Base-by-base conservation (phyloP, 2,888 invertebrate genomes). In the Pachycephus smyrnensis region DNA sequence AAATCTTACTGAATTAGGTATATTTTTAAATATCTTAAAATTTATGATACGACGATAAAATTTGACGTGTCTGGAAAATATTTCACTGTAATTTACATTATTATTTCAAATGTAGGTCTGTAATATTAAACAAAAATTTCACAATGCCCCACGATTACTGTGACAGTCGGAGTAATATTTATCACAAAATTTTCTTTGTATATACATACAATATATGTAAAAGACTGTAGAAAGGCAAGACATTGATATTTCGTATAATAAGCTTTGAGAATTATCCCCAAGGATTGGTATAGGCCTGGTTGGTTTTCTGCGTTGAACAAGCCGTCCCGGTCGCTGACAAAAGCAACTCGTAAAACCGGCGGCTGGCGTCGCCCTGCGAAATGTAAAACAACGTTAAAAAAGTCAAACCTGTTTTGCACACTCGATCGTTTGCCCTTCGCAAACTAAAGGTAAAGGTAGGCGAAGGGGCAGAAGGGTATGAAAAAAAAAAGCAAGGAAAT, bases 171-270 rank as follows among this genome's bases (percentile, higher is more conserved):
- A 33, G 15, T 40, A 40, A 15, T 33, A 40, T 40, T 40, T 40
- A 4, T 40, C 40, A 15, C 6, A 40, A 40, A 40, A 40, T 40
- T 4, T 15, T 40, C 15, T 6, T 15, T 15, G 15, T 40, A 37
- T 4, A 12, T 37, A 12, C 12, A 12, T 40, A 23, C 6, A 55
- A 55, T 55, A 23, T 55, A 23, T 12, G 73, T 30, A 68, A 75
- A 78, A 69, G 76, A 80, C 82, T 82, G 84, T 89, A 89, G 89
- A 89, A 89, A 89, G 89, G 88, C 85, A 83, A 84, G 88, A 82
- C 89, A 89, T 89, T 89, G 89, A 88, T 89, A 89, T 89, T 89
- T 89, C 85, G 88, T 88, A 86, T 88, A 88, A 87, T 88, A 85
- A 86, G 86, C 85, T 86, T 85, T 86, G 84, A 86, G 88, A 86